phyloP scores from a whole-genome alignment of 2,888 invertebrate genomes.

The Drosophila ustulata region DNA sequence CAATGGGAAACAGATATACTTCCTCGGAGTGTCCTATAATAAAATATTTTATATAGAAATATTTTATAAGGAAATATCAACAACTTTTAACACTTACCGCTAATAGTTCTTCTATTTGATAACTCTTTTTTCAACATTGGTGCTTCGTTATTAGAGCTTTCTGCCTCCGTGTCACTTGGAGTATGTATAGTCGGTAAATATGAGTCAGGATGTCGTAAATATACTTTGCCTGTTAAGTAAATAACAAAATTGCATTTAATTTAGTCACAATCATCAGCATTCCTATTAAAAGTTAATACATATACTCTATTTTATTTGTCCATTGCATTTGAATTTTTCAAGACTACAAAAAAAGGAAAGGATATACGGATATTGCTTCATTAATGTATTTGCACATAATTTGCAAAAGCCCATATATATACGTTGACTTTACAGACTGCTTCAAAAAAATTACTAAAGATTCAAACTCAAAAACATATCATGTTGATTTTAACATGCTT shows the following conservation, averaged over 20 bases:
- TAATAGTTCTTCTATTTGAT: slow-evolving; percentile 85
- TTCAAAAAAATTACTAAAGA: no score
- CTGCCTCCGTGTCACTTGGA: slow-evolving; percentile 88
- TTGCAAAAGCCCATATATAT: no score
- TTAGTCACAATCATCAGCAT: neutral
- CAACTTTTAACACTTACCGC: slow-evolving; percentile 48
- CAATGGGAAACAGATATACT: slow-evolving; percentile 84
- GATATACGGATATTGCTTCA: no score
- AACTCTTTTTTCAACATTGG: slow-evolving; percentile 82
- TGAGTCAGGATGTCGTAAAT: slow-evolving; percentile 93
- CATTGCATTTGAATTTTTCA: neutral
- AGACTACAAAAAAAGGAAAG: neutral
- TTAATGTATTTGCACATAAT: no score
- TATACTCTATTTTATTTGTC: neutral
- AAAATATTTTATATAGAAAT: neutral
- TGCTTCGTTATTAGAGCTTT: slow-evolving; percentile 78
- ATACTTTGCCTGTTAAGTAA: slow-evolving; percentile 87
- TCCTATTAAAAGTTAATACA: neutral
- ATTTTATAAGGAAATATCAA: neutral
- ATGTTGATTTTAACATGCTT: no score
- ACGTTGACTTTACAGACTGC: no score
- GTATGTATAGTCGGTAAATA: slow-evolving; percentile 91
- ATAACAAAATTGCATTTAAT: neutral
- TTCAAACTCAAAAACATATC: no score
- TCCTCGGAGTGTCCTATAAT: slow-evolving; percentile 87